Evolutionary conservation across 2,888 invertebrate genomes (phyloP).

Genomic region (Aplocera efformata): DNA sequence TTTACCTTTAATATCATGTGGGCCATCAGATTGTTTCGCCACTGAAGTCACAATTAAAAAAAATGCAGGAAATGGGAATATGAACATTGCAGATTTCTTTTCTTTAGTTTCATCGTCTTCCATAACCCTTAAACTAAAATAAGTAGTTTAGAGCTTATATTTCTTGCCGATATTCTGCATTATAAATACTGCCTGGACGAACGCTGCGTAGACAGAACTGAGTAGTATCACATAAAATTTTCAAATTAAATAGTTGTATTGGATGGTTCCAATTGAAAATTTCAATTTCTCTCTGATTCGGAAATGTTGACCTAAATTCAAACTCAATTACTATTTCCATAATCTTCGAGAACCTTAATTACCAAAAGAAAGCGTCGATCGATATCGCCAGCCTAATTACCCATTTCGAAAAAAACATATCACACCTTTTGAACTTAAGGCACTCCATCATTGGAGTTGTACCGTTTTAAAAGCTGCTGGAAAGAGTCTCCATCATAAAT

Average conservation of each 20-base stretch:
- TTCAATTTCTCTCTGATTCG: background rate
- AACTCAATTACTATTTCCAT: background rate
- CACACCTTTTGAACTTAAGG: slow-evolving; percentile 29
- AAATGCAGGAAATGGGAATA: no score
- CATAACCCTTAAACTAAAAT: no score
- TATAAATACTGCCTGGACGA: no score
- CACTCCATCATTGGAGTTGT: slow-evolving; percentile 42
- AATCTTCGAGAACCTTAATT: slow-evolving; percentile 7
- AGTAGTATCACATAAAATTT: no score
- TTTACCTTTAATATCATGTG: no score
- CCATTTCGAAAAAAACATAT: slow-evolving; percentile 30
- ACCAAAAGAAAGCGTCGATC: slow-evolving; percentile 11
- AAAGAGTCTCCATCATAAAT: slow-evolving; percentile 42
- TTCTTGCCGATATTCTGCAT: no score
- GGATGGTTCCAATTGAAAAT: background rate
- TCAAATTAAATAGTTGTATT: no score
- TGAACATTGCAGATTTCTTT: no score
- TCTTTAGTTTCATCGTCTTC: no score
- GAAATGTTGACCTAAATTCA: slow-evolving; percentile 9
- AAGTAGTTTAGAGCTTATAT: no score
- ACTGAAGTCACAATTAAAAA: background rate
- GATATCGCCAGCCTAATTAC: slow-evolving; percentile 21
- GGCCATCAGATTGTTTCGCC: background rate
- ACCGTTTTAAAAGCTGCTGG: slow-evolving; percentile 36
- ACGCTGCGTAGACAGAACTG: no score